phyloP scores from a whole-genome alignment of 2,888 invertebrate species.

The Pogonocherus hispidulus region DNA sequence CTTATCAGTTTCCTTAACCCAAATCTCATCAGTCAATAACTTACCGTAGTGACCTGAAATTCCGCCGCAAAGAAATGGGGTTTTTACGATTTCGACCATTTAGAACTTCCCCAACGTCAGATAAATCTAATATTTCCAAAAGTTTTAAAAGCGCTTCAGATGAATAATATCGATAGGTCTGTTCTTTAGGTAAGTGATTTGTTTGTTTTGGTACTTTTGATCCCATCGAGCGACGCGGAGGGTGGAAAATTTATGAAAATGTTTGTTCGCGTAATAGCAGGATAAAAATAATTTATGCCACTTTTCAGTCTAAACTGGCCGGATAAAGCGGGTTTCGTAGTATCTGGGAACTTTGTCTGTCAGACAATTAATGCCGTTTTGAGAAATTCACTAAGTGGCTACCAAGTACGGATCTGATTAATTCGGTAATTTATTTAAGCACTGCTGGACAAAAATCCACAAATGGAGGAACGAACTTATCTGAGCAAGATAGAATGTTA shows the following conservation, averaged over 20 bases:
- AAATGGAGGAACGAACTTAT: no score
- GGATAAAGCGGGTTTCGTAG: neutral
- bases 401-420: neutral
- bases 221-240: conserved; percentile 1
- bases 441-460: neutral
- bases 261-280: conserved; percentile 19
- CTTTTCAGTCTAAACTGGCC: neutral
- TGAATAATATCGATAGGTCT: conserved; percentile 33
- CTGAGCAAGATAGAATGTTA: no score
- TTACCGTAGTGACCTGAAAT: no score
- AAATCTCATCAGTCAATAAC: no score
- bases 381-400: neutral
- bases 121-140: conserved; percentile 41
- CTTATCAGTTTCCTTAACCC: no score
- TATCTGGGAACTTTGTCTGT: neutral
- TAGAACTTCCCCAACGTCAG: neutral
- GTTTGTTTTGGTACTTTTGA: conserved; percentile 43
- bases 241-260: conserved; percentile 22
- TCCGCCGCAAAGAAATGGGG: no score
- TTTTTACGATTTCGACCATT: conserved; percentile 6
- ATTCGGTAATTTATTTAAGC: neutral
- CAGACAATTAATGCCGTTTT: neutral
- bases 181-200: conserved; percentile 44
- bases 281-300: conserved; percentile 23
- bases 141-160: conserved; percentile 38